A percentile compares a stretch with the other conserved stretches of the same genome.
These are phyloP conservation scores for Tupaia tana DNA, from an alignment of 2,113 vertebrate species.

Conservation along the genomic window DNA sequence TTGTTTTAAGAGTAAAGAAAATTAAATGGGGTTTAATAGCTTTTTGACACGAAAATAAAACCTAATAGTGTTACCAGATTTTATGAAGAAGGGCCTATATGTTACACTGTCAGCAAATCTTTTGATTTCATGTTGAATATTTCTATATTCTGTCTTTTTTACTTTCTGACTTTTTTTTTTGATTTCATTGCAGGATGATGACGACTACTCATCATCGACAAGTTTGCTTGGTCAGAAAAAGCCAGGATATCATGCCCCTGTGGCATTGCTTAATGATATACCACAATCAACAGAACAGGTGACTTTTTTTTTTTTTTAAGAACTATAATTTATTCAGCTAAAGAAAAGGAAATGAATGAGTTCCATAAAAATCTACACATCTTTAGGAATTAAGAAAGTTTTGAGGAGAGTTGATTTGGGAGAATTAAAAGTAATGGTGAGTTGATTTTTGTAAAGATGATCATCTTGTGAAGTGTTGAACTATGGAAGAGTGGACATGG, in stretches of 20 bases:
- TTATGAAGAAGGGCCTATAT: neutral
- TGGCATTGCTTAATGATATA: constrained; percentile 98
- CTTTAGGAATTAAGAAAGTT: constrained; percentile 46
- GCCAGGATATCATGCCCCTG: constrained; percentile 97
- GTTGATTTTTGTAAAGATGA: constrained; percentile 25
- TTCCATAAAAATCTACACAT: neutral
- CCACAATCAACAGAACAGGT: constrained; percentile 98
- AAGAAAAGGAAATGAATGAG: neutral
- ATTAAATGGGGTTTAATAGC: neutral
- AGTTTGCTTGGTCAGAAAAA: constrained; percentile 98
- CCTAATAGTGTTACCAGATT: neutral
- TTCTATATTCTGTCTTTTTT: neutral
- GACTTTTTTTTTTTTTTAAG: neutral
- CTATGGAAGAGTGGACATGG: neutral
- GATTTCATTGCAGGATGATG: constrained; percentile 91
- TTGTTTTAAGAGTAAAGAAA: neutral
- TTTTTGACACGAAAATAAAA: constrained; percentile 6
- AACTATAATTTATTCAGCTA: neutral
- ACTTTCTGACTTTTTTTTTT: neutral
- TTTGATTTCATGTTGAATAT: constrained; percentile 36
- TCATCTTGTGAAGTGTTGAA: neutral
- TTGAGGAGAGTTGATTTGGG: constrained; percentile 18
- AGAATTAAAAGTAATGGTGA: constrained; percentile 37
- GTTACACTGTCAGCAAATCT: neutral
- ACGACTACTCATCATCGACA: constrained; percentile 96